Base-by-base conservation (phyloP, 2,797 vertebrate genomes). In the Acipenser transmontanus region DNA sequence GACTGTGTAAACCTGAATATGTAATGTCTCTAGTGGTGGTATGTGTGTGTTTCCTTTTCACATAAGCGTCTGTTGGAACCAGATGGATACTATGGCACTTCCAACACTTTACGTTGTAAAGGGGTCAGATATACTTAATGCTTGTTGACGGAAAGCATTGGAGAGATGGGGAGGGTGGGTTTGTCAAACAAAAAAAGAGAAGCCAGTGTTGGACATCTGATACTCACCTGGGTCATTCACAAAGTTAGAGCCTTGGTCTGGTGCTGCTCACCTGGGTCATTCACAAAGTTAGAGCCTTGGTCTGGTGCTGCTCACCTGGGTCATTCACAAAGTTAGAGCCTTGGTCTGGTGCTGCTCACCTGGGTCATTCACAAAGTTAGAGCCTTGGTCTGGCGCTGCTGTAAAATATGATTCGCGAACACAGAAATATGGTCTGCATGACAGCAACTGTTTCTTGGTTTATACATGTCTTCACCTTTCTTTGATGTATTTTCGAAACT, bases 11-110 rank as follows among this genome's bases (percentile, higher is more conserved):
- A 20, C 48, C 49, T 62, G 64, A 65, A 56, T 34, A 50, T 57
- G 13, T 49, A 7, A 50, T 66, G 62, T 54, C 68, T 73, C 66
- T 8, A 48, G 64, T 68, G 68, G 13, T 51, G 61, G 17, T 11
- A 6, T 57, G 7, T 62, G 57, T 49, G 47, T 17, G 20, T 63
- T 72, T 66, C 66, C 68, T 2, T 34, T 48, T 57, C 7, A n/a
- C 5, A 57, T 11, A 57, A 57, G 1, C 12, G 12, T 57, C 54
- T 57, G 54, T 7, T 7, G 64, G 49, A 49, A 71, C 65, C 69
- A 72, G 65, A 74, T 69, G 59, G 73, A 73, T 52, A 14, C 47
- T 1, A 34, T 56, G 66, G 71, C 65, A 74, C 61, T 60, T 68
- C 60, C 51, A 71, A 70, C 65, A 68, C 63, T 65, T 71, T 67